Percentiles rank a stretch among this genome's conserved stretches.
Evolutionary conservation across 1,140 invertebrate genomes (phyloP).

Genomic region (Drosophila cardini): DNA sequence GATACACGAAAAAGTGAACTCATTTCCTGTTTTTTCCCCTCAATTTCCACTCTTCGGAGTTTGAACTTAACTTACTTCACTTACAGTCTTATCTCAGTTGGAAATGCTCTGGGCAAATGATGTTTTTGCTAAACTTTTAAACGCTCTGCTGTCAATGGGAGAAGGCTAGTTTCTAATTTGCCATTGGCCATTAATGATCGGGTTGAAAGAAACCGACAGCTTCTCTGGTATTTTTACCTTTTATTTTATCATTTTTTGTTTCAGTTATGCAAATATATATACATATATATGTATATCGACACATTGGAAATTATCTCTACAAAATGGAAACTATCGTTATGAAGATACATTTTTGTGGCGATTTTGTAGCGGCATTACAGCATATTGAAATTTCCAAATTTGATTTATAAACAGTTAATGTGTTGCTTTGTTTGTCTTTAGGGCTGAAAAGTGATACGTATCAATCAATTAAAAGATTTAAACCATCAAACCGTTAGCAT

Average conservation of each 20-base stretch:
- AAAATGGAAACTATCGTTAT: background rate
- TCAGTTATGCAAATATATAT: conserved; percentile 28
- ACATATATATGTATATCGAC: no score
- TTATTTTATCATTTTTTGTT: background rate
- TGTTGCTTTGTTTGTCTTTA: conserved; percentile 40
- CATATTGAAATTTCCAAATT: conserved; percentile 33
- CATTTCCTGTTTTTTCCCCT: conserved; percentile 43
- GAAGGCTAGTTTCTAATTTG: conserved; percentile 68
- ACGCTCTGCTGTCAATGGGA: conserved; percentile 17
- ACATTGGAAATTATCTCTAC: conserved; percentile 22
- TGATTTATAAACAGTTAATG: conserved; percentile 33
- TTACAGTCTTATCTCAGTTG: conserved; percentile 11
- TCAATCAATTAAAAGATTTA: conserved; percentile 65
- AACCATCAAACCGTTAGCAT: conserved; percentile 63
- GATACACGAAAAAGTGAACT: conserved; percentile 26
- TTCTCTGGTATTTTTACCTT: background rate
- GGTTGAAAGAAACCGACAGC: conserved; percentile 15
- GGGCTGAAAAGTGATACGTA: conserved; percentile 62
- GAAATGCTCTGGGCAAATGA: background rate
- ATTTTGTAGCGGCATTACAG: conserved; percentile 39
- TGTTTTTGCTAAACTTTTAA: conserved; percentile 13
- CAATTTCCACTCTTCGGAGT: conserved; percentile 14
- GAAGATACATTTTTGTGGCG: background rate
- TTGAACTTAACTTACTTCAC: conserved; percentile 22
- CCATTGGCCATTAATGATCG: conserved; percentile 56